Base-by-base conservation (phyloP, 2,888 invertebrate species). In the Eupithecia subumbrata region DNA sequence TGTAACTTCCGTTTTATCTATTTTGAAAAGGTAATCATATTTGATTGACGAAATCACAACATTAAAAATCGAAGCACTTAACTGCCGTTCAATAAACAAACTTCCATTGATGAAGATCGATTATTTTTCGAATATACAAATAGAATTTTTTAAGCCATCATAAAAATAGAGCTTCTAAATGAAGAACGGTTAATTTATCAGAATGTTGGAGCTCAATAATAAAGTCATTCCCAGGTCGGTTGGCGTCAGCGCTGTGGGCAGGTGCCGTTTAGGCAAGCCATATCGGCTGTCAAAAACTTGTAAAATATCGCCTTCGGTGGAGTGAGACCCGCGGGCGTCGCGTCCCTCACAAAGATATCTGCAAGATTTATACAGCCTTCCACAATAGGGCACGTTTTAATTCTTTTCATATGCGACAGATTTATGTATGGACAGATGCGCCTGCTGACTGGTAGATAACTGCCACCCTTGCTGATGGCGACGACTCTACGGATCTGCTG, bases 201-300 rank as follows among this genome's bases (percentile, higher is more conserved):
- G 71, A 67, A 22, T 16, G 37, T 56, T 60, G 5, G 45, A 71
- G 70, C 64, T 70, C 71, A 74, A 75, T 79, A 77, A 78, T 76
- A 75, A 76, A 76, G 48, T 74, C 40, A 78, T 79, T 78, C 77
- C 63, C 76, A 74, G 74, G 71, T 77, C 73, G 73, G 45, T 75
- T 78, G 78, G 71, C 70, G 73, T 75, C 79, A 76, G 84, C 88
- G 84, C 86, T 22, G 52, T 85, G 90, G 89, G 92, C 92, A 92
- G 92, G 92, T 92, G 93, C 86, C 90, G 93, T 92, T 95, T 92
- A 93, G 93, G 92, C 94, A 95, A 95, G 95, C 95, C 95, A 95
- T 96, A 95, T 92, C 93, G 93, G 91, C 95, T 96, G 96, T 96
- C 96, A 96, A 96, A 96, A 96, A 96, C 95, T 96, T 95, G 95